phyloP scores from a whole-genome alignment of 2,888 invertebrate genomes.

The Idaea biselata region DNA sequence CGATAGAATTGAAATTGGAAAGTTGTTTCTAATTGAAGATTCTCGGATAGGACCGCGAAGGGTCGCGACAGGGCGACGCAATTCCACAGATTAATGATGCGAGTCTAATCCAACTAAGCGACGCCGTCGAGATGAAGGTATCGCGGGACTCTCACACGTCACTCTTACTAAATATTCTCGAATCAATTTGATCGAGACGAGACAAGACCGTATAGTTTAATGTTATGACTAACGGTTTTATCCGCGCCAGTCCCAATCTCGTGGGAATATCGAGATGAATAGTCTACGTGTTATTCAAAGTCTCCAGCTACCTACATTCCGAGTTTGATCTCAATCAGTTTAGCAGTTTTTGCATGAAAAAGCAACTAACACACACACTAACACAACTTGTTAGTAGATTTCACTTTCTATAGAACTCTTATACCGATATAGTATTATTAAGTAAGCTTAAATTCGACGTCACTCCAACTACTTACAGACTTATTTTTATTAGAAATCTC shows the following conservation, averaged over 20 bases:
- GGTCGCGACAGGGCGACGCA: slow-evolving; percentile 52
- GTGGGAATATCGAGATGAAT: too few species aligned
- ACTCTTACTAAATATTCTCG: slow-evolving; percentile 55
- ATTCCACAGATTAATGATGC: slow-evolving; percentile 76
- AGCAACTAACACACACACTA: too few species aligned
- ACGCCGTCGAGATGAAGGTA: slow-evolving; percentile 58
- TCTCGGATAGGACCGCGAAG: slow-evolving; percentile 40
- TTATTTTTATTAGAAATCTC: background rate
- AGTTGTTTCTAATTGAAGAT: slow-evolving; percentile 73
- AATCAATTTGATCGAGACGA: slow-evolving; percentile 31
- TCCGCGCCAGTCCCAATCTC: too few species aligned
- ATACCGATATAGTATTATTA: background rate
- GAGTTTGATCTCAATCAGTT: too few species aligned
- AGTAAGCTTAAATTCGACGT: background rate
- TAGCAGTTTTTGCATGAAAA: too few species aligned
- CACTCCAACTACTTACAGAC: background rate
- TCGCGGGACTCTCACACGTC: slow-evolving; percentile 53
- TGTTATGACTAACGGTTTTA: background rate
- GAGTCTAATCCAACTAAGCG: slow-evolving; percentile 74
- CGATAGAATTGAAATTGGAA: slow-evolving; percentile 67
- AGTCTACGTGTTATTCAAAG: too few species aligned
- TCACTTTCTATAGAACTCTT: background rate
- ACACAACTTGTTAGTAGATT: background rate
- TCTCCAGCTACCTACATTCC: too few species aligned
- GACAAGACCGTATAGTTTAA: background rate